Percentiles rank a stretch among this genome's conserved stretches.
These are phyloP conservation scores for Dendropsophus ebraccatus DNA, from an alignment of 2,113 vertebrate species.

Conservation along the genomic window DNA sequence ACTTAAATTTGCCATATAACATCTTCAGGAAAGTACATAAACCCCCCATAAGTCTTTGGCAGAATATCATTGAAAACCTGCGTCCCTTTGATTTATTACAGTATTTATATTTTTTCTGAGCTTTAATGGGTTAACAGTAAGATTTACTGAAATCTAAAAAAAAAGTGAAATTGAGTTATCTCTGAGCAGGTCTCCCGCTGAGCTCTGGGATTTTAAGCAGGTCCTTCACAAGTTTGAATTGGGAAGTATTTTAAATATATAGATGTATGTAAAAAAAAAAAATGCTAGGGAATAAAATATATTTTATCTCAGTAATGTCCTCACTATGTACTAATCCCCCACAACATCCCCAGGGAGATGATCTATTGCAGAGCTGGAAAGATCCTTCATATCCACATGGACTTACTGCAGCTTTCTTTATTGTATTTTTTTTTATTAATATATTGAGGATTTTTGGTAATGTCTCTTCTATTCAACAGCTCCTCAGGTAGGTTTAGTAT, in stretches of 20 bases:
- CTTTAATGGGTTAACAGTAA: conserved; percentile 4
- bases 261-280: neutral
- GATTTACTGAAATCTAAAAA: neutral
- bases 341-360: neutral
- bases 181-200: conserved; percentile 40
- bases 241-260: conserved; percentile 21
- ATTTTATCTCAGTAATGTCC: neutral
- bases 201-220: conserved; percentile 41
- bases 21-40: neutral
- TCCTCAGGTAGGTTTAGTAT: conserved; percentile 3
- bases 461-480: neutral
- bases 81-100: neutral
- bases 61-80: too few species aligned
- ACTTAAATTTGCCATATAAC: too few species aligned
- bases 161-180: conserved; percentile 42
- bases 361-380: neutral
- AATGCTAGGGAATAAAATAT: neutral
- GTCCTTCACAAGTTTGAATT: conserved; percentile 24
- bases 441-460: neutral
- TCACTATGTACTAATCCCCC: neutral
- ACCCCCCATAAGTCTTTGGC: neutral
- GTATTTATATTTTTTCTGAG: neutral
- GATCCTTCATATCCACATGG: neutral
- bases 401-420: neutral
- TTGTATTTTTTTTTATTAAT: neutral